Conservation (phyloP, 2,888 invertebrate genomes). For the Yponomeuta plumbellus region DNA sequence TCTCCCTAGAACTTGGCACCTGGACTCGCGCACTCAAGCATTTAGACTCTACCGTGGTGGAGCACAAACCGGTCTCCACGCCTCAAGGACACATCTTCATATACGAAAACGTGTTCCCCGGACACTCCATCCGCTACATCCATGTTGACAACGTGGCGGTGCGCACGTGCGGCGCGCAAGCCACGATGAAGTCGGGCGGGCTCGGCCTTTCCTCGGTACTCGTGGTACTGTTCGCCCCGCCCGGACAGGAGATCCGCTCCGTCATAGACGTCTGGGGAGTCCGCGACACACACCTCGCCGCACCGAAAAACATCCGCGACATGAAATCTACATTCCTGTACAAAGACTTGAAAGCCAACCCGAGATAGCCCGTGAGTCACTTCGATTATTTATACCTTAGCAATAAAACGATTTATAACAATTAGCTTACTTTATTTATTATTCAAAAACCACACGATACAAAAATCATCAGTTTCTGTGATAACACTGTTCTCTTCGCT, state of each 20-base stretch:
- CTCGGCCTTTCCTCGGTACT: conserved; percentile 44
- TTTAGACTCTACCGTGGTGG: conserved; percentile 55
- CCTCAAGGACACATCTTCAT: conserved; percentile 57
- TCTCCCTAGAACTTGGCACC: conserved; percentile 49
- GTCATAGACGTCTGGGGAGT: conserved; percentile 63
- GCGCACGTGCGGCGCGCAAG: conserved; percentile 13
- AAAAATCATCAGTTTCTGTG: not conserved
- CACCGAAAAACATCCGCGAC: not conserved
- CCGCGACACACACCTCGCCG: conserved; percentile 2
- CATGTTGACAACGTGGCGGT: conserved; percentile 13
- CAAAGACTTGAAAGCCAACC: not conserved
- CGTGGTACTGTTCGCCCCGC: conserved; percentile 49
- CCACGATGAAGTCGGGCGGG: conserved; percentile 48
- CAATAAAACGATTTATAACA: not conserved
- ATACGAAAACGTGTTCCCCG: conserved; percentile 58
- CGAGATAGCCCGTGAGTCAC: not conserved
- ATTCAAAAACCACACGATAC: not conserved
- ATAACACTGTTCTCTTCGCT: not conserved
- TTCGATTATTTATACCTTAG: not conserved
- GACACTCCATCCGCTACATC: conserved; percentile 4
- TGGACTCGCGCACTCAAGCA: conserved; percentile 45
- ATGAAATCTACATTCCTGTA: conserved; percentile 2
- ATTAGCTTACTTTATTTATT: not conserved
- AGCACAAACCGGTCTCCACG: conserved; percentile 48
- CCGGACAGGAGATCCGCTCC: conserved; percentile 54